Base-by-base conservation (phyloP, 2,113 vertebrate genomes). In the Tetraodon nigroviridis region DNA sequence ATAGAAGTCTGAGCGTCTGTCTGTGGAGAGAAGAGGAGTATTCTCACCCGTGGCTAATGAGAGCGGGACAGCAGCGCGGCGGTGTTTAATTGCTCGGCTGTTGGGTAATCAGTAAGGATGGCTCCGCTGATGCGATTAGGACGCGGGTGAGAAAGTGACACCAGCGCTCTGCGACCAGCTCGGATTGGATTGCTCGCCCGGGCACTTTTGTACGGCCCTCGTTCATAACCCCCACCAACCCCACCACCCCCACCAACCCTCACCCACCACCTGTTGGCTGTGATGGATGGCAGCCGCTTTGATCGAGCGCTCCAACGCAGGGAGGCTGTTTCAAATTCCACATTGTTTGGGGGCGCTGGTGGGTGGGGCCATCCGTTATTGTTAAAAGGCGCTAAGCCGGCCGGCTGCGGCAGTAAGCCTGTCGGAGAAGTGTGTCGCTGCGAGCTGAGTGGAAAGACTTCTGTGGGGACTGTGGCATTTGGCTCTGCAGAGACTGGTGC, bases 101-200 rank as follows among this genome's bases (percentile, higher is more conserved):
- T 69, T 71, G 50, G 70, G 29, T 81, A 80, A 85, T 86, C 75
- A 82, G 54, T 68, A 76, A 67, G 78, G 76, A 83, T 73, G 72
- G 55, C 63, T 86, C 80, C 57, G 80, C 81, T 85, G 81, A 75
- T 77, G 74, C 71, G 82, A 83, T 85, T 83, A 80, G 57, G 60
- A 67, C 48, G 49, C 8, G 61, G 62, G 10, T 27, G 60, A 65
- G 67, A 56, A 71, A 44, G 66, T 17, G 61, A 52, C 7, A 10
- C 63, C 16, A 55, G 53, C 6, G 12, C 71, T 74, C 60, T 11
- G 41, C 62, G 79, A 85, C 76, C 76, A 8, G 67, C 60, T 67
- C 67, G 73, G 62, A 79, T 81, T 75, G 77, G 84, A 76, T 79
- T 80, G 6, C 18, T 49, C 53, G 37, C 42, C 14, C 24, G 16